These are phyloP conservation scores for Athrips mouffetella DNA, from an alignment of 2,888 invertebrate genomes.

Conservation along the genomic window DNA sequence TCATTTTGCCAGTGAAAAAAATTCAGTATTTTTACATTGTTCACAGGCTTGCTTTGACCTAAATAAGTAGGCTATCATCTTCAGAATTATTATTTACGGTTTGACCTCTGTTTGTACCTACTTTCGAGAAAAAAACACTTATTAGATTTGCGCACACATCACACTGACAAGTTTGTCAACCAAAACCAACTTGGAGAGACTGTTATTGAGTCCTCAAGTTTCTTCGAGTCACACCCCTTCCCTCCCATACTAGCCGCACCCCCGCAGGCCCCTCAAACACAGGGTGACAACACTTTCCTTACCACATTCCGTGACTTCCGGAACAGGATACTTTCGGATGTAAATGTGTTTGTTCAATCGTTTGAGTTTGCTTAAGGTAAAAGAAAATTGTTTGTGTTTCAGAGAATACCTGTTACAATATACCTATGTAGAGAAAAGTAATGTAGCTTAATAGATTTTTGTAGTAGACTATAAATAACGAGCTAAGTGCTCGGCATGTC, in stretches of 20 bases:
- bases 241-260: too few relatives aligned
- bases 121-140: too few relatives aligned
- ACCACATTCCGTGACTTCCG: background rate
- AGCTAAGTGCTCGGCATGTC: background rate
- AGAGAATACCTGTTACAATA: too few relatives aligned
- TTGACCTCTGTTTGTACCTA: too few relatives aligned
- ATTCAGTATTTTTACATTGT: too few relatives aligned
- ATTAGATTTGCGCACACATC: too few relatives aligned
- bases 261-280: background rate
- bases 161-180: too few relatives aligned
- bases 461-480: conserved; percentile 1
- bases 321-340: background rate
- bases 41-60: too few relatives aligned
- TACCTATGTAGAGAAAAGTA: too few relatives aligned
- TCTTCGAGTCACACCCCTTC: background rate
- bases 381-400: background rate
- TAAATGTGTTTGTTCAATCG: background rate
- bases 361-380: background rate
- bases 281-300: conserved; percentile 21
- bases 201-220: conserved; percentile 8
- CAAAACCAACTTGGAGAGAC: background rate
- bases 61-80: too few relatives aligned
- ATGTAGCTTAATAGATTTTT: background rate
- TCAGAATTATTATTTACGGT: too few relatives aligned
- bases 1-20: too few relatives aligned